Base-by-base conservation (phyloP, 1,140 invertebrate genomes). In the Triops longicaudatus region DNA sequence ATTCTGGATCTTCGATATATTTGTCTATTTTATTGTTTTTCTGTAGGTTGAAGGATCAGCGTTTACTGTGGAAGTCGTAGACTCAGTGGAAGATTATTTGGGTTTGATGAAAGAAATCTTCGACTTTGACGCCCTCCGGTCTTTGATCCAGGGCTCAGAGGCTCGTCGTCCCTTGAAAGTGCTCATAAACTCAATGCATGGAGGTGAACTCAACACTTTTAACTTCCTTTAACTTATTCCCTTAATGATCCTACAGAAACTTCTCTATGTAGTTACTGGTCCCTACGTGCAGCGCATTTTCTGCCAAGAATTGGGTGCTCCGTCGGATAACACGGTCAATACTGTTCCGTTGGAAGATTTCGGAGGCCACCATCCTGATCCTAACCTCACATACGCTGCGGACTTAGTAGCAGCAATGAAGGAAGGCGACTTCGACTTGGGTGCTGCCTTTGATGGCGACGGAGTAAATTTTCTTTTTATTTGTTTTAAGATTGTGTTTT, bases 381-480 rank as follows among this genome's bases (percentile, higher is more conserved):
- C 98, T 26, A 99, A 99, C 87, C 87, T 99, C 42, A 99, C 97
- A 0, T 98, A 98, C 85, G 96, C 96, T 17, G 90, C 90, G 73
- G 90, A 94, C 83, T 88, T 99, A 42, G 95, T 98, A 0, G 85
- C 91, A 63, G 86, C 89, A 3, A 88, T 98, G 74, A 89, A 90
- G 81, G 87, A 89, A 80, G 92, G 93, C 1, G 89, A 91, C 75
- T 93, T 93, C 83, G 94, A 96, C 84, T 93, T 99, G 82, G 98
- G 98, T 44, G 97, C 95, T 43, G 98, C 98, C 73, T 99, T 99
- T 85, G 98, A 99, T 87, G 98, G 98, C 11, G 98, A 99, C 86
- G 97, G 97, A 78, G 92, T 91, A 84, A 85, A 86, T 83, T 73
- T 79, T 28, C 11, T 41, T 75, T 37, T 1, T 77, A 28, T 79